phyloP scores from a whole-genome alignment of 2,113 vertebrate species.

The Clupea harengus region DNA sequence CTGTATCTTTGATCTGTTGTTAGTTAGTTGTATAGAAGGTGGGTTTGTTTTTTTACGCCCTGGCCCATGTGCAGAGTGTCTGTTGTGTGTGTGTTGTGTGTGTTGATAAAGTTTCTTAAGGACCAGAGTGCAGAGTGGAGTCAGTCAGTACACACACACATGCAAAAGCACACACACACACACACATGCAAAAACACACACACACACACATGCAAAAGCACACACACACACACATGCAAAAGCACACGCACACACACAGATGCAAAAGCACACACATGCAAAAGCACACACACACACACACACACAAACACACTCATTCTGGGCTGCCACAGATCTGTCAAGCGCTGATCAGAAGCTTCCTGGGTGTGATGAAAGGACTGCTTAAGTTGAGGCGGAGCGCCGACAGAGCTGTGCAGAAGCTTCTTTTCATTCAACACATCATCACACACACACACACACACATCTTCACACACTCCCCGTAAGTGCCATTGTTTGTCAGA shows the following conservation, averaged over 20 bases:
- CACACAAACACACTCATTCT: too few relatives aligned
- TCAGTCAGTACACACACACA: too few relatives aligned
- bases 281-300: too few relatives aligned
- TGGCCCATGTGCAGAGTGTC: too few relatives aligned
- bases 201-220: background rate
- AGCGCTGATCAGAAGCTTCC: conserved; percentile 52
- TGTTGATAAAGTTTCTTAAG: too few relatives aligned
- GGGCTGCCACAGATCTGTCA: conserved; percentile 57
- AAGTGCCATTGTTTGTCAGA: conserved; percentile 33
- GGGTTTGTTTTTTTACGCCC: too few relatives aligned
- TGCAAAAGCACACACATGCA: too few relatives aligned
- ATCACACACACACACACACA: conserved; percentile 28
- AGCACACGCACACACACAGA: conserved; percentile 39
- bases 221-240: conserved; percentile 34
- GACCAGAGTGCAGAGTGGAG: too few relatives aligned
- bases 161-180: background rate
- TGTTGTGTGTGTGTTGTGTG: too few relatives aligned
- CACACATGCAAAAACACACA: background rate
- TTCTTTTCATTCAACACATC: conserved; percentile 45
- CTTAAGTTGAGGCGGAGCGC: background rate
- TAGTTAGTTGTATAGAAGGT: too few relatives aligned
- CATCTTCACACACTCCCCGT: conserved; percentile 38
- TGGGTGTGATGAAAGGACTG: conserved; percentile 30
- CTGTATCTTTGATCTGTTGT: too few relatives aligned
- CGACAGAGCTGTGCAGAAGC: conserved; percentile 37